phyloP scores from a whole-genome alignment of 2,888 invertebrate genomes.

The Tiphia femorata region DNA sequence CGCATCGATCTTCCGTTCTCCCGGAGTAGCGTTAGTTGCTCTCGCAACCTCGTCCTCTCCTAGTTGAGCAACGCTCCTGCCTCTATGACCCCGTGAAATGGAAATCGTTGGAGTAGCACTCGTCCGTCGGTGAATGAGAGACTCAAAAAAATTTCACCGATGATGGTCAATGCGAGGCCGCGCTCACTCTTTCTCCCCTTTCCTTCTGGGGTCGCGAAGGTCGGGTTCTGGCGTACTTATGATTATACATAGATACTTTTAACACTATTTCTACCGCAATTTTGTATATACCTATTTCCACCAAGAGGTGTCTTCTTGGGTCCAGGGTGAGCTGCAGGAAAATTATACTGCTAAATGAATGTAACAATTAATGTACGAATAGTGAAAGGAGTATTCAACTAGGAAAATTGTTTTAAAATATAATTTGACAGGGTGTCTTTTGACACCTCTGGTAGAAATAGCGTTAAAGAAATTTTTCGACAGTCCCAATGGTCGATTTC shows the following conservation, averaged over 20 bases:
- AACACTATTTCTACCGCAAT: too few species aligned
- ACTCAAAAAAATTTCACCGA: constrained; percentile 33
- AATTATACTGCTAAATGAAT: too few species aligned
- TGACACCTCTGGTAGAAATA: too few species aligned
- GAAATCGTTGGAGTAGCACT: constrained; percentile 36
- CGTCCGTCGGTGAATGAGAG: constrained; percentile 21
- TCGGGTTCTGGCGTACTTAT: too few species aligned
- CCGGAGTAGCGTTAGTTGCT: not conserved
- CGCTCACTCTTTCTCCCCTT: not conserved
- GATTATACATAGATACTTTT: too few species aligned
- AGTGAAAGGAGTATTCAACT: not conserved
- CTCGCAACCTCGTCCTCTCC: not conserved
- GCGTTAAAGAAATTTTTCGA: not conserved
- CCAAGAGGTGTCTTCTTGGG: too few species aligned
- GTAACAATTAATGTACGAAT: too few species aligned
- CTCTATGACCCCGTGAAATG: constrained; percentile 13
- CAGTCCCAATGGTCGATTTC: not conserved
- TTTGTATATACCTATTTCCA: too few species aligned
- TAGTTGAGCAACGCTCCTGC: not conserved
- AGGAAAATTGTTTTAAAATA: too few species aligned
- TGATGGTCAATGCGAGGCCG: constrained; percentile 18
- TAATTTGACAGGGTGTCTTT: too few species aligned
- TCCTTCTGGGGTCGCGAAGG: not conserved
- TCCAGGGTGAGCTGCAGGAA: too few species aligned
- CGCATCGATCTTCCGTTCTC: not conserved